Conservation (phyloP, 64 coral and sea anemone species). For the Platygyra sinensis region DNA sequence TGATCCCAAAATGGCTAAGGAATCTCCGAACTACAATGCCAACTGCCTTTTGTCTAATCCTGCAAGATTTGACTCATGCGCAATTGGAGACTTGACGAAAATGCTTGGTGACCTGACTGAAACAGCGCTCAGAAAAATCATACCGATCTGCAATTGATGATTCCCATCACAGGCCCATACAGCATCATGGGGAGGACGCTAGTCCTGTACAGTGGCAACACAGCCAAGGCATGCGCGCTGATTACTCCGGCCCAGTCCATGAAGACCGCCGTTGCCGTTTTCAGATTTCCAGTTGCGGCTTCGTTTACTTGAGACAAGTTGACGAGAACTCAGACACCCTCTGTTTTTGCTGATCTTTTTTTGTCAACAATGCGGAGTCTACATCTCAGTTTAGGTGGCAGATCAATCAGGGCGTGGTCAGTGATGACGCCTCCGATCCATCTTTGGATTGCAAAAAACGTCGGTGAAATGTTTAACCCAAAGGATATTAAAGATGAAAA, state of each 20-base stretch:
- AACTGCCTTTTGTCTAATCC: not conserved
- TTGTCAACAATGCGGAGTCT: constrained; percentile 53
- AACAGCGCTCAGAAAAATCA: not conserved
- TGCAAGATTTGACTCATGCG: constrained; percentile 46
- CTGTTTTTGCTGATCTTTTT: constrained; percentile 67
- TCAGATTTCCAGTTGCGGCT: constrained; percentile 78
- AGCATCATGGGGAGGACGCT: constrained; percentile 75
- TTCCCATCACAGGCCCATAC: constrained; percentile 55
- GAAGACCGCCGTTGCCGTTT: constrained; percentile 50
- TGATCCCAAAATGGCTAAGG: constrained; percentile 43
- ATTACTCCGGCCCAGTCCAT: constrained; percentile 22
- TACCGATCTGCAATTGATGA: constrained; percentile 21
- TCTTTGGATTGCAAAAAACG: constrained; percentile 46
- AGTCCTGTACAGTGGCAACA: constrained; percentile 45
- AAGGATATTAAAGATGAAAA: not conserved
- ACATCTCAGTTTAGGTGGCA: constrained; percentile 37
- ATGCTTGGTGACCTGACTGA: constrained; percentile 56
- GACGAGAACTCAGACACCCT: constrained; percentile 30
- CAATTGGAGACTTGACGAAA: constrained; percentile 61
- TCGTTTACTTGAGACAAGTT: constrained; percentile 74
- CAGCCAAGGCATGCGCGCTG: constrained; percentile 73
- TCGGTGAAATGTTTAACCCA: constrained; percentile 60
- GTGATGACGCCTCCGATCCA: constrained; percentile 1
- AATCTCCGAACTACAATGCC: not conserved
- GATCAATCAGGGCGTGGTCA: constrained; percentile 28